Conservation (phyloP, 2,888 invertebrate genomes). For the Tethea ocularis region DNA sequence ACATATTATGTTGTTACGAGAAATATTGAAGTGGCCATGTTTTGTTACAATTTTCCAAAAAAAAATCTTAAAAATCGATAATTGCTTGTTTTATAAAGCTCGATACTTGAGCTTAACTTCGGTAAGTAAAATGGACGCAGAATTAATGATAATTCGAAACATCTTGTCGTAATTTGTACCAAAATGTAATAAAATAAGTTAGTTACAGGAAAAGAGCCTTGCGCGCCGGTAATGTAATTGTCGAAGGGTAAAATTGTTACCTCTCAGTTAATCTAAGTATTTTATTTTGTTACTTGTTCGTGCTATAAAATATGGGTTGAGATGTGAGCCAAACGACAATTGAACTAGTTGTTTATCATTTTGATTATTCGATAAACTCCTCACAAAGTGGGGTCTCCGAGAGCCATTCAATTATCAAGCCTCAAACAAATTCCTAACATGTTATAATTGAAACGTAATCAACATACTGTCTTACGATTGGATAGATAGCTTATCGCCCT, state of each 20-base stretch:
- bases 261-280: not conserved
- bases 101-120: not conserved
- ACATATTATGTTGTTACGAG: not conserved
- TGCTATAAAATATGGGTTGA: not conserved
- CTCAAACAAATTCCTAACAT: not conserved
- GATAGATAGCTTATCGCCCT: conserved; percentile 7
- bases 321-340: not conserved
- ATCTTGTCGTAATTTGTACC: not conserved
- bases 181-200: not conserved
- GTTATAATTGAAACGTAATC: not conserved
- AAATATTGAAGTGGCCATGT: not conserved
- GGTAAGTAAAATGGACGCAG: not conserved
- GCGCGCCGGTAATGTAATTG: not conserved
- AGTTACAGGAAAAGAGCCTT: not conserved
- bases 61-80: too few relatives aligned
- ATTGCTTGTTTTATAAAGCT: not conserved
- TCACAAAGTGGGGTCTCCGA: not conserved
- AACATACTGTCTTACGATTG: conserved; percentile 1
- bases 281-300: too few relatives aligned
- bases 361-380: conserved; percentile 1
- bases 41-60: not conserved
- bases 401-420: not conserved
- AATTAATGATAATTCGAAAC: not conserved
- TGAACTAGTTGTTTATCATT: not conserved
- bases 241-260: not conserved